Evolutionary conservation across 1,140 invertebrate genomes (phyloP).

Genomic region (Laodelphax striatellus): DNA sequence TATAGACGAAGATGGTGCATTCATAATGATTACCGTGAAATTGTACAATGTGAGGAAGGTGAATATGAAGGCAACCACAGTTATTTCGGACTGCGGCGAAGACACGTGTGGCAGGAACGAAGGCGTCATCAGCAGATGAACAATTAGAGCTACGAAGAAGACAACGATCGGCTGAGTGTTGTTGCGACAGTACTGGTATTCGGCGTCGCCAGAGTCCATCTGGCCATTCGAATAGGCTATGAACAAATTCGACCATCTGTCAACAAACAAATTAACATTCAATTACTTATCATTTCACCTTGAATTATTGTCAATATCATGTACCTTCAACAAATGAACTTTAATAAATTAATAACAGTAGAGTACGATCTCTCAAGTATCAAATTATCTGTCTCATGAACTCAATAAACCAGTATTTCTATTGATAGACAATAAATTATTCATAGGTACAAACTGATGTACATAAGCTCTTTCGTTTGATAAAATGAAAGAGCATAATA

Average conservation of each 20-base stretch:
- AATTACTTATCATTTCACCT: too few relatives aligned
- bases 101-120: constrained; percentile 55
- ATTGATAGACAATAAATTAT: too few relatives aligned
- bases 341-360: too few relatives aligned
- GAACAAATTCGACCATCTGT: constrained; percentile 60
- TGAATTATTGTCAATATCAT: too few relatives aligned
- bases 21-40: constrained; percentile 43
- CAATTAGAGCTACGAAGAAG: constrained; percentile 60
- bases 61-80: constrained; percentile 54
- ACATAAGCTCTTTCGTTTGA: too few relatives aligned
- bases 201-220: constrained; percentile 61
- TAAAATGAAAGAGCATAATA: too few relatives aligned
- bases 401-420: too few relatives aligned
- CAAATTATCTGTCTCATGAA: too few relatives aligned
- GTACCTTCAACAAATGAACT: too few relatives aligned
- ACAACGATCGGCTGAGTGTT: constrained; percentile 67
- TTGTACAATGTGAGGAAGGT: constrained; percentile 62
- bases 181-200: constrained; percentile 68
- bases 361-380: too few relatives aligned
- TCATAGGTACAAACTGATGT: too few relatives aligned
- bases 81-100: constrained; percentile 72
- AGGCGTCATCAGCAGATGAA: constrained; percentile 64
- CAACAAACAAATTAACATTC: neutral
- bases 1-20: too few relatives aligned
- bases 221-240: constrained; percentile 49